Evolutionary conservation across 2,113 vertebrate genomes (phyloP).

Genomic region (Macrotis lagotis): DNA sequence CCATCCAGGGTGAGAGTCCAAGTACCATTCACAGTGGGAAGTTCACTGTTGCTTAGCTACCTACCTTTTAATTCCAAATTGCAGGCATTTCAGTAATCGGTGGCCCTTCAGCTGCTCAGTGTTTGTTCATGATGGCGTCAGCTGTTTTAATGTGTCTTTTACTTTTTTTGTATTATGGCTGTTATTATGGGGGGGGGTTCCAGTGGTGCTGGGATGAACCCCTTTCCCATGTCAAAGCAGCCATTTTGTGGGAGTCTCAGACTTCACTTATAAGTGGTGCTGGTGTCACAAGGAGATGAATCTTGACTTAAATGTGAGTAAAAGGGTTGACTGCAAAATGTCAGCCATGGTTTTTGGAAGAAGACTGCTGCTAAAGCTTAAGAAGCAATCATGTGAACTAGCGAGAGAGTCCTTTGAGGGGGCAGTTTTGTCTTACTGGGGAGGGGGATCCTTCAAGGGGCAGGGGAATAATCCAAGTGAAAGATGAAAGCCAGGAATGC

Average conservation of each 20-base stretch:
- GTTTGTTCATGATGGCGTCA: slow-evolving; percentile 64
- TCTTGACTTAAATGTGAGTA: slow-evolving; percentile 57
- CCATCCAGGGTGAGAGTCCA: slow-evolving; percentile 40
- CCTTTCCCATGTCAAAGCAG: slow-evolving; percentile 60
- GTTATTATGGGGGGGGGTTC: slow-evolving; percentile 44
- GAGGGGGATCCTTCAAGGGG: too few species aligned
- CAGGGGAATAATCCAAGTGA: too few species aligned
- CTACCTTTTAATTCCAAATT: slow-evolving; percentile 78
- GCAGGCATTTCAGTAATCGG: slow-evolving; percentile 74
- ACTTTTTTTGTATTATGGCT: slow-evolving; percentile 61
- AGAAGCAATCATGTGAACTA: too few species aligned
- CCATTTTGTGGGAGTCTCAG: slow-evolving; percentile 62
- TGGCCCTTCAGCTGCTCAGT: slow-evolving; percentile 73
- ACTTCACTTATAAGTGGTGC: slow-evolving; percentile 5
- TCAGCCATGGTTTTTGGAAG: slow-evolving; percentile 54
- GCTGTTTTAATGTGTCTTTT: slow-evolving; percentile 50
- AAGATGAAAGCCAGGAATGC: too few species aligned
- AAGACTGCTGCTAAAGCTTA: slow-evolving; percentile 43
- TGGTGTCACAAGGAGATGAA: slow-evolving; percentile 58
- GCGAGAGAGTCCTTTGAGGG: too few species aligned
- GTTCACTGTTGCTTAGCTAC: slow-evolving; percentile 83
- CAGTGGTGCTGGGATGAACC: slow-evolving; percentile 33
- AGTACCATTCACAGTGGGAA: slow-evolving; percentile 74
- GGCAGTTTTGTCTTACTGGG: too few species aligned
- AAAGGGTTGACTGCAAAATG: slow-evolving; percentile 40